Conservation (phyloP, 2,797 vertebrate species). For the Notolepis coatsorum region DNA sequence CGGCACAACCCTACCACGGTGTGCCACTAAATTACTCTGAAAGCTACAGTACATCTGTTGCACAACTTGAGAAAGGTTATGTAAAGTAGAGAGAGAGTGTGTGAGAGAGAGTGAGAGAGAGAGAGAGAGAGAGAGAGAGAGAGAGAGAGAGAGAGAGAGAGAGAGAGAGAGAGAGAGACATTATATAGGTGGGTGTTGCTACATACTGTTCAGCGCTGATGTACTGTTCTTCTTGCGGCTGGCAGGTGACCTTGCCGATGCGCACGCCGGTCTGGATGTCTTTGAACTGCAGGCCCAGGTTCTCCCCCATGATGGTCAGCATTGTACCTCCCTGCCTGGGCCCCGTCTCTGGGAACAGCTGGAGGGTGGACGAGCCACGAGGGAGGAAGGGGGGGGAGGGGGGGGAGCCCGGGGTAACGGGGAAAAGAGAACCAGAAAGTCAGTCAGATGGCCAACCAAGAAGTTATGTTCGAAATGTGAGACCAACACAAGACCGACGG, state of each 20-base stretch:
- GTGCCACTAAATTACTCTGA: no score
- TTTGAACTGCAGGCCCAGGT: conserved; percentile 94
- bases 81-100: background rate
- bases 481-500: no score
- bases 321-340: conserved; percentile 95
- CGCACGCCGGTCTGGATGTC: conserved; percentile 91
- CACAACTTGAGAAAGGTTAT: no score
- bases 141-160: background rate
- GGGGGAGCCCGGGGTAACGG: background rate
- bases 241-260: conserved; percentile 92
- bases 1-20: no score
- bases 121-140: background rate
- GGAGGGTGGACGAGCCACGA: conserved; percentile 27
- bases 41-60: no score
- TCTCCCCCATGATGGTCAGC: conserved; percentile 95
- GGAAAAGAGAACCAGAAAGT: conserved; percentile 31
- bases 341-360: conserved; percentile 94
- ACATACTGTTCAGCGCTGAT: conserved; percentile 98
- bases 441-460: conserved; percentile 13
- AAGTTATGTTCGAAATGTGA: no score
- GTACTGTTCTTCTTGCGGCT: conserved; percentile 93
- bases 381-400: background rate
- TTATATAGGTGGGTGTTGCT: no score
- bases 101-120: background rate
- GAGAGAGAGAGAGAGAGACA: conserved; percentile 12